Base-by-base conservation (phyloP, 2,888 invertebrate genomes). In the Prosopocoilus inquinatus region DNA sequence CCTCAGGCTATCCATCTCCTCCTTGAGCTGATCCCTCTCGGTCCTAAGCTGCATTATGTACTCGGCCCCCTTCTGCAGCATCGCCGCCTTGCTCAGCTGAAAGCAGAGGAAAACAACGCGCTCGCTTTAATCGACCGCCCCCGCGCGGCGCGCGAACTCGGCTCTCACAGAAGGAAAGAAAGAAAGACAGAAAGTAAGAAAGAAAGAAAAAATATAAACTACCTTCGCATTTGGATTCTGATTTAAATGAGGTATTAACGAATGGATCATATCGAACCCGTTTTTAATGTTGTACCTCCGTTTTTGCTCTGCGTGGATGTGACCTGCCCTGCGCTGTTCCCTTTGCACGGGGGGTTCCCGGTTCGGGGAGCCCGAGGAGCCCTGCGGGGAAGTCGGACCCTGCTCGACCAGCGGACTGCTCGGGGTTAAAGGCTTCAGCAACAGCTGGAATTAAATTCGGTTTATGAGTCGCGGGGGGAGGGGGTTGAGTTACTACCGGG, bases 31-130 rank as follows among this genome's bases (percentile, higher is more conserved):
- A 70, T 86, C 86, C 58, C 96, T 82, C 75, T 97, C 96, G 20
- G 85, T 80, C 67, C 92, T 89, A 66, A 97, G 78, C 73, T 94
- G 91, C 69, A 90, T 88, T 61, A 96, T 96, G 73, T 96, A 95
- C 67, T 97, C 96, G 4, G 96, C 96, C 55, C 96, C 95, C 75
- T 96, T 96, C 75, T 96, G 95, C 51, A 97, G 80, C 94, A 96
- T 94, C 12, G 95, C 94, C 39, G 96, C 96, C 80, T 97, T 97
- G 79, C 93, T 94, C 65, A 94, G 83, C 87, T 89, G 71, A 41
- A 77, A 71, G 55, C 57, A 59, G 20, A 16, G 16, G 66, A 58
- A n/a, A n/a, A n/a, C n/a, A n/a, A n/a, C n/a, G n/a, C n/a, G n/a
- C n/a, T n/a, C n/a, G n/a, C n/a, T 60, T 34, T 39, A 12, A 33